Percentiles rank a stretch among this genome's conserved stretches.
Conservation (phyloP, 2,888 invertebrate species). For the Nemoura dubitans region DNA sequence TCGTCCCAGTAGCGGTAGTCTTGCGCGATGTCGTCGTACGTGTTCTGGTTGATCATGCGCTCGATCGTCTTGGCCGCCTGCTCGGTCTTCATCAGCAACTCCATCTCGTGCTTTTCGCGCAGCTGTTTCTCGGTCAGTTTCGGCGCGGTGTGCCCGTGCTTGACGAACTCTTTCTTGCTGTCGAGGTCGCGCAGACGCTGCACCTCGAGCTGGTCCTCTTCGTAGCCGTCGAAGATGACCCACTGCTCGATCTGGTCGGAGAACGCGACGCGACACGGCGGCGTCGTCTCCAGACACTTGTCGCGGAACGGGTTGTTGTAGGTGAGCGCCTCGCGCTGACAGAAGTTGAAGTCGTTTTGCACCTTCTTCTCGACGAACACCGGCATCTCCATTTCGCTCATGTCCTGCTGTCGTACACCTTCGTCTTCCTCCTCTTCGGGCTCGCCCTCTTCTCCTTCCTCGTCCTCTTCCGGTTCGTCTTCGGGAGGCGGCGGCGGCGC, state of each 20-base stretch:
- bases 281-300: slow-evolving; percentile 83
- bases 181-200: slow-evolving; percentile 9
- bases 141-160: background rate
- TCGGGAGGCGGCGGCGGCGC: background rate
- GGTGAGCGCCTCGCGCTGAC: slow-evolving; percentile 91
- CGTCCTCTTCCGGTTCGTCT: background rate
- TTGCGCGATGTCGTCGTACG: slow-evolving; percentile 88
- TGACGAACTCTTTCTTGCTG: slow-evolving; percentile 53
- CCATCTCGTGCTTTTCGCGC: slow-evolving; percentile 59
- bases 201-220: slow-evolving; percentile 67
- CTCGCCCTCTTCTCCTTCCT: slow-evolving; percentile 12
- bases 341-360: slow-evolving; percentile 95
- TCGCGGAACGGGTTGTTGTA: slow-evolving; percentile 72
- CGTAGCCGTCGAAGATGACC: slow-evolving; percentile 90
- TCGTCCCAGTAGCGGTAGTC: slow-evolving; percentile 98
- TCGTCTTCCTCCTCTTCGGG: slow-evolving; percentile 1
- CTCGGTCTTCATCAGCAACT: slow-evolving; percentile 57
- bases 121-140: slow-evolving; percentile 45
- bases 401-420: slow-evolving; percentile 53
- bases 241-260: slow-evolving; percentile 84
- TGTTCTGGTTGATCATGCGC: slow-evolving; percentile 94
- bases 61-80: slow-evolving; percentile 87
- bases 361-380: slow-evolving; percentile 70
- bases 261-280: slow-evolving; percentile 83
- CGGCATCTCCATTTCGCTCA: slow-evolving; percentile 51